Conservation (phyloP, 2,113 vertebrate genomes). For the Eurystomus gularis region DNA sequence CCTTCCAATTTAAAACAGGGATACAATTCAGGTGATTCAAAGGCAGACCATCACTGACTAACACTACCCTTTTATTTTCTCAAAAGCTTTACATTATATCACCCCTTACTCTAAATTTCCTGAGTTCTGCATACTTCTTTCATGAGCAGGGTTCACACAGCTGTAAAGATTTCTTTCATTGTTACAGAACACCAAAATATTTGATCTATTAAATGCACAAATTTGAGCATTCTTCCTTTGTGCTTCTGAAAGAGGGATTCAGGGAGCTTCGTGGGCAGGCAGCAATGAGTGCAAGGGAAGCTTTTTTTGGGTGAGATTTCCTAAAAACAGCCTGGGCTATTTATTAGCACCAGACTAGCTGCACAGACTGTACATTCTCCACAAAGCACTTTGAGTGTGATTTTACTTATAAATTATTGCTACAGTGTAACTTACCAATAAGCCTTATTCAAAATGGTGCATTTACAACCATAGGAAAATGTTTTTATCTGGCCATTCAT, state of each 20-base stretch:
- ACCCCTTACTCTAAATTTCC: background rate
- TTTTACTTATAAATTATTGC: background rate
- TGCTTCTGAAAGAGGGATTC: background rate
- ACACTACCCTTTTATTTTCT: background rate
- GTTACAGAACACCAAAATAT: background rate
- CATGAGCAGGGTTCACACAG: background rate
- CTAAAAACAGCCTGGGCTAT: background rate
- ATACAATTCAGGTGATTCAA: background rate
- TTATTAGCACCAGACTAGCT: slow-evolving; percentile 2
- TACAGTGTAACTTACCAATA: background rate
- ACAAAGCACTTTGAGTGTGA: background rate
- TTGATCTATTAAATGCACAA: slow-evolving; percentile 2
- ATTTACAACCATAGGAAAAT: slow-evolving; percentile 29
- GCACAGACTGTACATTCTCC: background rate
- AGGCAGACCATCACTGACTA: background rate
- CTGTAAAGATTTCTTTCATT: background rate
- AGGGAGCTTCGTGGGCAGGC: background rate
- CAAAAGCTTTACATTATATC: background rate
- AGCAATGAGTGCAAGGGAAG: background rate
- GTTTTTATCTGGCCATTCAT: background rate
- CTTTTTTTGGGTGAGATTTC: slow-evolving; percentile 18
- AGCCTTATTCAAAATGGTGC: slow-evolving; percentile 13
- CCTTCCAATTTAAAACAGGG: background rate
- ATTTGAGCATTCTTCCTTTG: background rate
- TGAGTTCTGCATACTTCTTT: background rate